Base-by-base conservation (phyloP, 2,113 vertebrate genomes). In the Apistogramma diplotaenia region DNA sequence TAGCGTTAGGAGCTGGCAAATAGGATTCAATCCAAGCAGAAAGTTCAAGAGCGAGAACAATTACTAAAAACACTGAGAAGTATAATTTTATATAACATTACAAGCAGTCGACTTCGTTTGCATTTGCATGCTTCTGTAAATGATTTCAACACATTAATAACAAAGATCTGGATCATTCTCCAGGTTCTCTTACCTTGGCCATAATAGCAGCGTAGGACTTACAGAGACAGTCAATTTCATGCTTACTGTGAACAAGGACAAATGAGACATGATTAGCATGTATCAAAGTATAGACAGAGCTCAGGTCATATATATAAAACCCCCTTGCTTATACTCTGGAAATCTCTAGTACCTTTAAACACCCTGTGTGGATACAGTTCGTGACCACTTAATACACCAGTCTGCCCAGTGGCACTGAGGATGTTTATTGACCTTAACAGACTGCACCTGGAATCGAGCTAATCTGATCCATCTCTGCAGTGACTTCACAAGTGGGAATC, bases 151-250 rank as follows among this genome's bases (percentile, higher is more conserved):
- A 85, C 5, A 59, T 31, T 7, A 73, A 75, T 7, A 73, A 75
- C 27, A 60, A 40, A 74, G 4, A 46, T 75, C 60, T 70, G 0
- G n/a, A 31, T 43, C 5, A 79, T 25, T 33, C 7, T 74, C 11
- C 25, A n/a, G 23, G 25, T 40, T 76, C 18, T 49, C 21, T 93
- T 95, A 99, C 98, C 96, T 98, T 97, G 86, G 97, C 97, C 97
- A 99, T 97, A 81, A 99, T 97, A 79, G 96, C 95, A 93, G 96
- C 95, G 61, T 98, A 99, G 58, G 96, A 95, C 94, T 96, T 94
- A 79, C 97, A 99, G 25, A 99, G 96, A 78, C 82, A 88, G 92
- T 98, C 97, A 90, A 96, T 95, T 29, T 96, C 96, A 87, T 97
- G 71, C 86, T 96, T 96, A 85, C 97, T 97, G 90, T 71, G 58